Evolutionary conservation across 2,113 vertebrate genomes (phyloP), one percentile per base, ranked within the genome.

Genomic region (Apodemus speciosus): DNA sequence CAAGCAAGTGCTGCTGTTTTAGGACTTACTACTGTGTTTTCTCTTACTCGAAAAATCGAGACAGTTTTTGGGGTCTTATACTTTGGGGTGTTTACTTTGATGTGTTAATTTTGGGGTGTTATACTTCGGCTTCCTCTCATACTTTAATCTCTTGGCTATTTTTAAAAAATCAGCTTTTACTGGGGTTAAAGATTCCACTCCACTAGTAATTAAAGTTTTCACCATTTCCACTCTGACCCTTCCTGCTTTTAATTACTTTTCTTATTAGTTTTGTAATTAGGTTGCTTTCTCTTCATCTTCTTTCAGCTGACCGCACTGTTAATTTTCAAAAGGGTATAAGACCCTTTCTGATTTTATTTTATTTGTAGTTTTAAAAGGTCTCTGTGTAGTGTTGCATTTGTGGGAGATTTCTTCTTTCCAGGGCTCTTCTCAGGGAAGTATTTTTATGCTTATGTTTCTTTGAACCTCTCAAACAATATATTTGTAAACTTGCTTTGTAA

Each of bases 221-320:
- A 51, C 6, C 46, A 51, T 91, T 86, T 91, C 14, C 69, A 83
- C 72, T 81, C 43, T 83, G 51, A 49, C 40, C 43, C 16, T 76
- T 91, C 72, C 49, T 86, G 73, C 58, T 89, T 91, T 85, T 73
- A 88, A 80, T 56, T 92, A 88, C 75, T 49, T 92, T 80, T 73
- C 40, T 71, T 38, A 62, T 73, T 90, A 43, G 62, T 60, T 93
- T 90, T 89, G 9, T 93, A 60, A 76, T 88, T 89, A 51, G 66
- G 20, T 73, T 77, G 38, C 87, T 62, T 92, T 75, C 16, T 56
- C 68, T 51, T 80, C 25, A 43, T 80, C 79, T 88, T 84, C 51
- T n/a, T 76, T n/a, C n/a, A 92, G n/a, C n/a, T 90, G 38, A 58
- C 69, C 88, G 40, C 90, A 43, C 9, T 58, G 88, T 81, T 92